A percentile compares a stretch with the other conserved stretches of the same genome.
phyloP scores from a whole-genome alignment of 2,797 vertebrate genomes.

The Squalus acanthias region DNA sequence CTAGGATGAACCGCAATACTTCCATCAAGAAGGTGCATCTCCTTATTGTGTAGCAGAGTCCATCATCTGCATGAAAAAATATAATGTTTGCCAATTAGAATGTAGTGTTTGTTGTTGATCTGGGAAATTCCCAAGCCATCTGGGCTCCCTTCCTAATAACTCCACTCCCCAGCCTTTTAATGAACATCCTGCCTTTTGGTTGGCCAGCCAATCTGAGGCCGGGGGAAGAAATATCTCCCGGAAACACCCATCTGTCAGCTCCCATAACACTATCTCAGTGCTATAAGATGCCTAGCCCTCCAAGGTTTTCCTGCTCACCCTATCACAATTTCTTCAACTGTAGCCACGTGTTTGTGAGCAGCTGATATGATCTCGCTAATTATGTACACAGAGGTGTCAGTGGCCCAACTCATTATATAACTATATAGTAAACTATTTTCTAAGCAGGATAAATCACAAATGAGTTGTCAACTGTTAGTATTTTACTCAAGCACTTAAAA shows the following conservation, averaged over 20 bases:
- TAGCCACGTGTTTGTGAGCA: not conserved
- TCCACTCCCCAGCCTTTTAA: not conserved
- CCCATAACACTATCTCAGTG: not conserved
- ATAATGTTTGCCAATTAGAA: not conserved
- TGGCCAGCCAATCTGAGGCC: not conserved
- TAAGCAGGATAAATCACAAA: not conserved
- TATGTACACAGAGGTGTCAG: not conserved
- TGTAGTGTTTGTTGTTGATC: not conserved
- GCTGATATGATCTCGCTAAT: not conserved
- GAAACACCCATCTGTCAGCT: not conserved
- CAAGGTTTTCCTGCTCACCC: not conserved
- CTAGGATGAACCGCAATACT: not conserved
- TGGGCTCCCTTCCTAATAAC: no score
- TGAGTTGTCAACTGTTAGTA: not conserved
- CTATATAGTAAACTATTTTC: not conserved
- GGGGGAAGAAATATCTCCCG: not conserved
- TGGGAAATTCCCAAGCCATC: not conserved
- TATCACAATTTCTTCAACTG: not conserved
- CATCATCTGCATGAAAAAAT: not conserved
- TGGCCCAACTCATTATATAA: not conserved
- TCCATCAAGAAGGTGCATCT: not conserved
- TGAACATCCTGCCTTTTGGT: not conserved
- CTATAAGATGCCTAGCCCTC: no score
- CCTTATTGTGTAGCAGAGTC: not conserved
- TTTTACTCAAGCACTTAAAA: no score